Evolutionary conservation across 2,797 vertebrate species (phyloP).

Genomic region (Acanthis flammea): DNA sequence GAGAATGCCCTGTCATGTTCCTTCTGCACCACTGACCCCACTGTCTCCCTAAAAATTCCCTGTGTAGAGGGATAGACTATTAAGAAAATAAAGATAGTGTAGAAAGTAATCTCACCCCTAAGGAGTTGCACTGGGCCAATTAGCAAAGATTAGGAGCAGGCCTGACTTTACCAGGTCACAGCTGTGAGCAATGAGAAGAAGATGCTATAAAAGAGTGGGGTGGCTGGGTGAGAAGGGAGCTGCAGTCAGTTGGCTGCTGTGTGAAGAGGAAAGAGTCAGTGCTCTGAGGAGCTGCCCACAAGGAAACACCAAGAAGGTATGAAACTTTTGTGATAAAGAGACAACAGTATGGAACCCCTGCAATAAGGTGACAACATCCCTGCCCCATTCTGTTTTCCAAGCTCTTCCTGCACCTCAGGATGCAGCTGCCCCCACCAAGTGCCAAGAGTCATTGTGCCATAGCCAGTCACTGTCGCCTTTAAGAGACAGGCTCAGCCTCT

Average conservation of each 20-base stretch:
- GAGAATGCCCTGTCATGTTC: background rate
- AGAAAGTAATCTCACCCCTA: too few relatives aligned
- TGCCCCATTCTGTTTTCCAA: background rate
- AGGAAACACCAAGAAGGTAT: accelerated
- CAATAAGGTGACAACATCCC: background rate
- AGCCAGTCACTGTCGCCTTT: background rate
- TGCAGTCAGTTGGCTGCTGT: too few relatives aligned
- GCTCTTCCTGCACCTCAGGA: background rate
- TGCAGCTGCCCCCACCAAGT: background rate
- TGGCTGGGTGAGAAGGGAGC: too few relatives aligned
- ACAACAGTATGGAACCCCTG: background rate
- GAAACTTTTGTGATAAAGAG: background rate
- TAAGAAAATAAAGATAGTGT: too few relatives aligned
- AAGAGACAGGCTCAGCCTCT: background rate
- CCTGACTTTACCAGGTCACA: too few relatives aligned
- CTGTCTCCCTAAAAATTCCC: background rate
- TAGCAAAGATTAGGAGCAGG: too few relatives aligned
- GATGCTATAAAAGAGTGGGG: too few relatives aligned
- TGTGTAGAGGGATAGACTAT: too few relatives aligned
- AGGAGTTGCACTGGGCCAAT: too few relatives aligned
- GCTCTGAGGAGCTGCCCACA: background rate
- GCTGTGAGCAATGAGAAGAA: too few relatives aligned
- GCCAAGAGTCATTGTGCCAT: background rate
- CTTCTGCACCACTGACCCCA: background rate
- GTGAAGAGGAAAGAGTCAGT: too few relatives aligned